phyloP scores from a whole-genome alignment of 2,113 vertebrate genomes.

The Marmota monax region DNA sequence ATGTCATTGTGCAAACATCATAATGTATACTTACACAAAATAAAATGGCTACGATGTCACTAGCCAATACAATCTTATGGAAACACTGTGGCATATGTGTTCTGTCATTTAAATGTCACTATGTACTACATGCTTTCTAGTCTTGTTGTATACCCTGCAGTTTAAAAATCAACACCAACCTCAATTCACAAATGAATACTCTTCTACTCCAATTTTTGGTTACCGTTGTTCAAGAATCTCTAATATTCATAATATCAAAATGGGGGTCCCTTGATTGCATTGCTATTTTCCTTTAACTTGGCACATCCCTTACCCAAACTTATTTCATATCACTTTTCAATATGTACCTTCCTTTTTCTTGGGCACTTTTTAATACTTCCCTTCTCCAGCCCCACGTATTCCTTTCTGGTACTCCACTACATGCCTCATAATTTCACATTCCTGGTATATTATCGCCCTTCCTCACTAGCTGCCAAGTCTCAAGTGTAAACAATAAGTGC shows the following conservation, averaged over 20 bases:
- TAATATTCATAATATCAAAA: not conserved
- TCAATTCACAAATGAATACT: not conserved
- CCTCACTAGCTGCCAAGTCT: not conserved
- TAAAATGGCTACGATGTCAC: not conserved
- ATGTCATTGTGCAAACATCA: not conserved
- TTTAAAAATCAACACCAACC: not conserved
- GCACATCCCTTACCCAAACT: not conserved
- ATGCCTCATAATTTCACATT: not conserved
- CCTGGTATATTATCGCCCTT: not conserved
- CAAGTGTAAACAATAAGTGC: not conserved
- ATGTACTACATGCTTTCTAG: not conserved
- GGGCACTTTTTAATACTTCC: not conserved
- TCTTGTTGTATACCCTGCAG: not conserved
- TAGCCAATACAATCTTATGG: not conserved
- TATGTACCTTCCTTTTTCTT: not conserved
- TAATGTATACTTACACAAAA: not conserved
- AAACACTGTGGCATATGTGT: not conserved
- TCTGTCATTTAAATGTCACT: not conserved
- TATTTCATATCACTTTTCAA: not conserved
- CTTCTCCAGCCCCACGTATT: fast-evolving
- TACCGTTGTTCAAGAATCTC: not conserved
- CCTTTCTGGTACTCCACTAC: not conserved
- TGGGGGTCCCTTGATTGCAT: not conserved
- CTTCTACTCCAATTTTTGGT: not conserved
- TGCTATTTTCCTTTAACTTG: not conserved